Percentiles rank a stretch among this genome's conserved stretches.
These are phyloP conservation scores for Cetonia aurata DNA, from an alignment of 2,888 invertebrate species.

Conservation along the genomic window DNA sequence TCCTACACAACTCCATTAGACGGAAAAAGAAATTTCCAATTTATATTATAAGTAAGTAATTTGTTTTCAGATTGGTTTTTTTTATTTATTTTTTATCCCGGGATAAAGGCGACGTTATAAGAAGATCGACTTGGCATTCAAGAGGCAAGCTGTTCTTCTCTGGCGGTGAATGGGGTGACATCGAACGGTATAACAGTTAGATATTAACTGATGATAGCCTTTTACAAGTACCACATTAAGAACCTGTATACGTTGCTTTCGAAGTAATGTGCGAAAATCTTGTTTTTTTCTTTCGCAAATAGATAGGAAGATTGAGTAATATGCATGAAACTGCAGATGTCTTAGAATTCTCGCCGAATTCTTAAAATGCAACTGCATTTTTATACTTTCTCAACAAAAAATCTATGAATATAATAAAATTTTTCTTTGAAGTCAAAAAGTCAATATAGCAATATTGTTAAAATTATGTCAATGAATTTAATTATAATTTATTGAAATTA, in stretches of 20 bases:
- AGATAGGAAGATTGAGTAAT: background rate
- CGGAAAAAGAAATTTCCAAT: conserved; percentile 55
- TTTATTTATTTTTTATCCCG: conserved; percentile 59
- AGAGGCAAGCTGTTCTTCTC: conserved; percentile 21
- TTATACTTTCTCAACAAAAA: background rate
- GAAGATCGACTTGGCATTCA: conserved; percentile 31
- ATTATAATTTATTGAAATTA: too few relatives aligned
- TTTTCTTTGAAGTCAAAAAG: background rate
- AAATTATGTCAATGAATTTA: too few relatives aligned
- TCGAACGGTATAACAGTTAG: conserved; percentile 40
- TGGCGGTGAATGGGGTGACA: conserved; percentile 15
- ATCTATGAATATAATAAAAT: background rate
- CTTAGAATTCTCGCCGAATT: background rate
- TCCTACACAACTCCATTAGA: conserved; percentile 25
- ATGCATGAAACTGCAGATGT: too few relatives aligned
- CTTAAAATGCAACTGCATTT: background rate
- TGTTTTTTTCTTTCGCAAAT: background rate
- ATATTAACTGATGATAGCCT: conserved; percentile 55
- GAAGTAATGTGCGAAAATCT: background rate
- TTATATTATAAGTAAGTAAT: conserved; percentile 61
- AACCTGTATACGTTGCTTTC: conserved; percentile 48
- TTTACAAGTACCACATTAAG: conserved; percentile 51
- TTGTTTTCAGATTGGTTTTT: conserved; percentile 61
- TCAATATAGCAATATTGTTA: too few relatives aligned
- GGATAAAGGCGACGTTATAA: conserved; percentile 40